Conservation (phyloP, 2,113 vertebrate genomes). For the Dicerorhinus sumatrensis region DNA sequence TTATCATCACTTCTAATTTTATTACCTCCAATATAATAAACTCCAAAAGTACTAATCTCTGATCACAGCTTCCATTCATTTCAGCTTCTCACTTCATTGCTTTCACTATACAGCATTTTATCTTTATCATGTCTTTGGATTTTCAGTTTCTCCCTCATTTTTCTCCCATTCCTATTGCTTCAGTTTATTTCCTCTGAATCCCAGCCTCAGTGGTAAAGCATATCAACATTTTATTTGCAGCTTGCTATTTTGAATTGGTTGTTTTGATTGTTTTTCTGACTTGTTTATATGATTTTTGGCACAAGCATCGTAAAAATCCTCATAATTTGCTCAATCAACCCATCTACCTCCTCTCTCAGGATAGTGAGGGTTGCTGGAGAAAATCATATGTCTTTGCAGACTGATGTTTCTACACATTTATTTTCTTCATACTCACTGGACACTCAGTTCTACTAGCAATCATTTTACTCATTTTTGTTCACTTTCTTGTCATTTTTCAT, state of each 20-base stretch:
- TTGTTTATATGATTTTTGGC: background rate
- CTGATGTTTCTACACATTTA: background rate
- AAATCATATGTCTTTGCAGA: background rate
- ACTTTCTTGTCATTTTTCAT: background rate
- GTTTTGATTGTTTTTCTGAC: background rate
- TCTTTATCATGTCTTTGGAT: background rate
- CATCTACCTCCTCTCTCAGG: background rate
- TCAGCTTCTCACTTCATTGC: background rate
- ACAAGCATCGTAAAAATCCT: background rate
- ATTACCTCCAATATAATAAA: slow-evolving; percentile 12
- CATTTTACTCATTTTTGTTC: background rate
- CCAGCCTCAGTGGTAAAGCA: background rate
- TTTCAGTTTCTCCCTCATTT: background rate
- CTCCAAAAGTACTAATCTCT: slow-evolving; percentile 8
- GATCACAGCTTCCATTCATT: background rate
- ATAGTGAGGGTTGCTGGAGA: background rate
- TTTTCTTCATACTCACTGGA: background rate
- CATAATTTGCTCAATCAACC: background rate
- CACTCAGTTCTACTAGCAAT: background rate
- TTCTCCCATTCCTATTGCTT: background rate
- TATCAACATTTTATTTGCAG: background rate
- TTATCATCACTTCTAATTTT: slow-evolving; percentile 30
- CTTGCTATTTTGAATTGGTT: background rate
- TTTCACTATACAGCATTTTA: background rate
- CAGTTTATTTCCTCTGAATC: background rate